These are phyloP conservation scores for Plestiodon gilberti DNA, from an alignment of 2,113 vertebrate species.

Conservation along the genomic window DNA sequence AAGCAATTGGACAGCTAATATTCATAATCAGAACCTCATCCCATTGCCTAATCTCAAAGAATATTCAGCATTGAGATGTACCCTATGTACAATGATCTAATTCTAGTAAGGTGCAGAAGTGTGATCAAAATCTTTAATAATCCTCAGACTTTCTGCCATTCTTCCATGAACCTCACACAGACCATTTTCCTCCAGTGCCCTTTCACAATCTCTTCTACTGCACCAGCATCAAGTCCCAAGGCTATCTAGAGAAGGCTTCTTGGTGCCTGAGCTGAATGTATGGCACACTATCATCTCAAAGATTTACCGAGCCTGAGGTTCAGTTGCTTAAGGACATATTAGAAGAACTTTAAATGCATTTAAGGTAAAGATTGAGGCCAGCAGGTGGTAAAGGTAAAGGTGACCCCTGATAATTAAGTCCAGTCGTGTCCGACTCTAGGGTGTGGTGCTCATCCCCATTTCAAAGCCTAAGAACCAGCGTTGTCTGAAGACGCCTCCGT, in stretches of 20 bases:
- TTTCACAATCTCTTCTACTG: not conserved
- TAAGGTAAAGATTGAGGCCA: too few relatives aligned
- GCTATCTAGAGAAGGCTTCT: not conserved
- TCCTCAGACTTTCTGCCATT: not conserved
- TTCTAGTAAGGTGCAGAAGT: slow-evolving; percentile 14
- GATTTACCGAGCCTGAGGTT: not conserved
- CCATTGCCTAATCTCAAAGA: too few relatives aligned
- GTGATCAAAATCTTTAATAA: slow-evolving; percentile 43
- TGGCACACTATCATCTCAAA: not conserved
- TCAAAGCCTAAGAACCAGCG: too few relatives aligned
- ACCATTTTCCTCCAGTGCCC: not conserved
- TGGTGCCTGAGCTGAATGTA: not conserved
- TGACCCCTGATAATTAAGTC: too few relatives aligned
- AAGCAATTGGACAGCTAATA: too few relatives aligned
- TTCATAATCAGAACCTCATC: too few relatives aligned
- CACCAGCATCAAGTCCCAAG: not conserved
- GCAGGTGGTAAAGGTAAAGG: too few relatives aligned
- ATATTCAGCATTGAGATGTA: not conserved
- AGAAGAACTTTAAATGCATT: not conserved
- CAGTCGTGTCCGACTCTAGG: too few relatives aligned
- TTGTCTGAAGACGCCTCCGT: too few relatives aligned
- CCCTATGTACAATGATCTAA: slow-evolving; percentile 9
- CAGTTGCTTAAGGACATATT: not conserved
- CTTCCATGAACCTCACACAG: not conserved
- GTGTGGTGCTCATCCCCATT: too few relatives aligned